Evolutionary conservation across 2,797 vertebrate genomes (phyloP).

Genomic region (Varecia variegata): DNA sequence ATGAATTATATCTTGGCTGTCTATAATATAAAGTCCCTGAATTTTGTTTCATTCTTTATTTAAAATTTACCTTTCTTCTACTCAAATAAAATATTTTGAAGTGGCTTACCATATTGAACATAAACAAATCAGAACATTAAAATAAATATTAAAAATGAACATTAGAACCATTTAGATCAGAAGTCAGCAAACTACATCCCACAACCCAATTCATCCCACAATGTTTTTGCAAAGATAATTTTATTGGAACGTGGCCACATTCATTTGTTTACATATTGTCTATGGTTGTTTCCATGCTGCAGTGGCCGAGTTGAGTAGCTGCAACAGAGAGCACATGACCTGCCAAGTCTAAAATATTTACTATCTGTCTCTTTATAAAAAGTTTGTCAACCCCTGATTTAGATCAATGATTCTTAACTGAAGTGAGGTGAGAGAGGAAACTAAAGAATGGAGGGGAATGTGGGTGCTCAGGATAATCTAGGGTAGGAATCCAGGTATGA

Average conservation of each 20-base stretch:
- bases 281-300: background rate
- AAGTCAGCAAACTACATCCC: background rate
- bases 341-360: background rate
- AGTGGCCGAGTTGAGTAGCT: background rate
- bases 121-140: background rate
- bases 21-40: background rate
- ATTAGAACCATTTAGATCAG: background rate
- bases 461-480: background rate
- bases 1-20: background rate
- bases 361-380: background rate
- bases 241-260: background rate
- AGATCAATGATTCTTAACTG: conserved; percentile 13
- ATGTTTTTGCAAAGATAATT: conserved; percentile 11
- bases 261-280: background rate
- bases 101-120: background rate
- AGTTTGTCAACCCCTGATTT: conserved; percentile 3
- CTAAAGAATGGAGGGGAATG: background rate
- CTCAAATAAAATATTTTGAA: conserved; percentile 37
- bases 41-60: background rate
- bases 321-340: background rate
- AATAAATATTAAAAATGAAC: conserved; percentile 20
- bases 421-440: background rate
- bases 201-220: background rate
- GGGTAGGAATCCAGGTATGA: background rate
- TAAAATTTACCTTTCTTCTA: conserved; percentile 7